phyloP scores from a whole-genome alignment of 2,113 vertebrate genomes.

The Zosterops borbonicus region DNA sequence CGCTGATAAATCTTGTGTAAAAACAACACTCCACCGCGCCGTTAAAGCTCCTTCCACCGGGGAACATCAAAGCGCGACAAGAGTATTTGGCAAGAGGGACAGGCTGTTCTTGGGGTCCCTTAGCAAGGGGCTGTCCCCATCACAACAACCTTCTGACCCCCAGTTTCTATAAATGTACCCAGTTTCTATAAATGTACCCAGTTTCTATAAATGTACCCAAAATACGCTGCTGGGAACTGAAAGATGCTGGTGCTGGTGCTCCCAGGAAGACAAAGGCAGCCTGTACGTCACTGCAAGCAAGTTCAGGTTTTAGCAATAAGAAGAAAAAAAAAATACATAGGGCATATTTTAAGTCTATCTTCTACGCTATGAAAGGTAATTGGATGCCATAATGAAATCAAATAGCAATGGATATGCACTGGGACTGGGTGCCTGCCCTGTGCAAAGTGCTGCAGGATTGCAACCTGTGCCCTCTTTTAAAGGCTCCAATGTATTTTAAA shows the following conservation, averaged over 20 bases:
- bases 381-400: background rate
- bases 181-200: too few species aligned
- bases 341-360: background rate
- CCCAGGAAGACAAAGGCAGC: background rate
- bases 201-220: background rate
- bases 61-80: constrained; percentile 16
- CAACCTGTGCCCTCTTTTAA: background rate
- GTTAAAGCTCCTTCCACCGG: background rate
- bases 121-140: background rate
- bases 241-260: background rate
- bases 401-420: background rate
- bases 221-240: background rate
- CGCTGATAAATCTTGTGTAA: constrained; percentile 50
- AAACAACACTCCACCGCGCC: constrained; percentile 31
- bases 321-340: background rate
- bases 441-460: background rate
- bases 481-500: background rate
- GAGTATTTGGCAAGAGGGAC: background rate
- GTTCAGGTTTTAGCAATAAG: background rate
- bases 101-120: background rate
- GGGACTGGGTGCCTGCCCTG: background rate
- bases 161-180: too few species aligned
- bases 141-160: too few species aligned
- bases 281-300: background rate
- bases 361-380: background rate